A percentile compares a stretch with the other conserved stretches of the same genome.
Conservation (phyloP, 2,113 vertebrate genomes). For the Paraplagusia blochii region DNA sequence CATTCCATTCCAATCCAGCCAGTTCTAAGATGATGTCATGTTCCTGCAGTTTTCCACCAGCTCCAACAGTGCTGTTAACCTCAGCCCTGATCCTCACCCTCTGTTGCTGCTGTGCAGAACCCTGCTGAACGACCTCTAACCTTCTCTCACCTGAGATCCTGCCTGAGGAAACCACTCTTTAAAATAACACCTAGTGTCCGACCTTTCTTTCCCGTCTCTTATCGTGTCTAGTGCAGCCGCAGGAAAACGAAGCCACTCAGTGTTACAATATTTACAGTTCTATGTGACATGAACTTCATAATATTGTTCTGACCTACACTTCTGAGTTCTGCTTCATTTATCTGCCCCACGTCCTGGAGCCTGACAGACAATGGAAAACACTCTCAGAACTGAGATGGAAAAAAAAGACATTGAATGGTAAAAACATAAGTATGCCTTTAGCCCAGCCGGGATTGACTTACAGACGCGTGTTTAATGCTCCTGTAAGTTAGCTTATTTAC, state of each 20-base stretch:
- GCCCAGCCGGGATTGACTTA: too few species aligned
- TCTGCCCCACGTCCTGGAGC: slow-evolving; percentile 26
- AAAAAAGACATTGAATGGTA: slow-evolving; percentile 35
- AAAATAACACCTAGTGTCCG: slow-evolving; percentile 33
- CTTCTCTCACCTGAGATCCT: slow-evolving; percentile 42
- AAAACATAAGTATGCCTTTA: neutral
- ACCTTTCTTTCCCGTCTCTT: slow-evolving; percentile 15
- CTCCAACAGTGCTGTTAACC: slow-evolving; percentile 59
- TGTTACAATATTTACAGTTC: slow-evolving; percentile 22
- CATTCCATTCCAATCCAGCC: slow-evolving; percentile 64
- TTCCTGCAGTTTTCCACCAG: slow-evolving; percentile 66
- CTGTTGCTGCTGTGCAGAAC: slow-evolving; percentile 34
- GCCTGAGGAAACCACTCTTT: slow-evolving; percentile 15
- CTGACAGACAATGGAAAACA: slow-evolving; percentile 28
- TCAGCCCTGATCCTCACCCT: slow-evolving; percentile 42
- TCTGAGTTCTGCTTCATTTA: slow-evolving; percentile 29
- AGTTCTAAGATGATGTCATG: slow-evolving; percentile 72
- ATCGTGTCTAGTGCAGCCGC: slow-evolving; percentile 4
- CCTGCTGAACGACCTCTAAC: slow-evolving; percentile 18
- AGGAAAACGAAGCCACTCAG: neutral
- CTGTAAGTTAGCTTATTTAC: too few species aligned
- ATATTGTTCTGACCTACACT: slow-evolving; percentile 70
- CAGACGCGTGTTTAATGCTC: too few species aligned
- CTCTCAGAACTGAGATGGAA: slow-evolving; percentile 15
- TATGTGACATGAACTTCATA: slow-evolving; percentile 56